Percentiles rank a stretch among this genome's conserved stretches.
Conservation (phyloP, 2,113 vertebrate species). For the Clupea harengus region DNA sequence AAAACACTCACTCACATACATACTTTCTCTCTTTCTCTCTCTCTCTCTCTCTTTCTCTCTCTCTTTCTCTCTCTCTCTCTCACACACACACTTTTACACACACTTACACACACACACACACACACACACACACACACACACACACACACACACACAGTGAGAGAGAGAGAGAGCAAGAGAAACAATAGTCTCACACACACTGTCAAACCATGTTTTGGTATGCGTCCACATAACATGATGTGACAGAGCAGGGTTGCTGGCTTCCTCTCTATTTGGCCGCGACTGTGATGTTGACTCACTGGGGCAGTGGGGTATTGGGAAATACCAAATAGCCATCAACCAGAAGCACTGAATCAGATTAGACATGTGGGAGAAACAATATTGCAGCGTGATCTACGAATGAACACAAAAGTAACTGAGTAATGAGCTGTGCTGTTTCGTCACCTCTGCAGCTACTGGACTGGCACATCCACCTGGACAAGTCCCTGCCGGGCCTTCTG, state of each 20-base stretch:
- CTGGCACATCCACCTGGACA: constrained; percentile 93
- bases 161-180: too few species aligned
- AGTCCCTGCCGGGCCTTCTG: constrained; percentile 88
- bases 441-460: constrained; percentile 79
- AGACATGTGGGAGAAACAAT: background rate
- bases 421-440: background rate
- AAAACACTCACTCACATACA: background rate
- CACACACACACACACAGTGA: background rate
- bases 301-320: background rate
- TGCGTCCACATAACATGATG: background rate
- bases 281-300: background rate
- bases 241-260: background rate
- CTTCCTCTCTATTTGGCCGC: background rate
- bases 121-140: background rate
- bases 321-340: background rate
- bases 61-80: background rate
- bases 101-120: background rate
- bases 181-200: background rate
- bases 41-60: too few species aligned
- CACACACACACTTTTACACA: background rate
- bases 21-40: too few species aligned
- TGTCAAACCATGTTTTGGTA: background rate
- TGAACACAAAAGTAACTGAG: background rate
- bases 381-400: background rate
- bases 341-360: background rate